Conservation (phyloP, 2,113 vertebrate genomes). For the Acinonyx jubatus region DNA sequence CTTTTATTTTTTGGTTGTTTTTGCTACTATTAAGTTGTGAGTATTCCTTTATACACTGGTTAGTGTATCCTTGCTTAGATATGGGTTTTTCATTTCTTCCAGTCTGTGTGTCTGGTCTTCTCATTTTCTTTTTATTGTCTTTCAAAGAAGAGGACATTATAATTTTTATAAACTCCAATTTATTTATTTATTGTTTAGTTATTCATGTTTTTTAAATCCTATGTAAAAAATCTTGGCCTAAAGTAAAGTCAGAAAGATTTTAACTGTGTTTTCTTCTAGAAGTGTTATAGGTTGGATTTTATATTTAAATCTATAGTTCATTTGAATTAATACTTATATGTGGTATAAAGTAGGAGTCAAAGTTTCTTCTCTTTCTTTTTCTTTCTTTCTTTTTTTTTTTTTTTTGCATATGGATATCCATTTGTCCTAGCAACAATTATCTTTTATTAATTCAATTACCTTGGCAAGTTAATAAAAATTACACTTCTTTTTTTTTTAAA, state of each 20-base stretch:
- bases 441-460: neutral
- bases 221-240: neutral
- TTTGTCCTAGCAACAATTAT: neutral
- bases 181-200: neutral
- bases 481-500: neutral
- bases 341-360: neutral
- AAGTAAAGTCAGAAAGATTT: neutral
- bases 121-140: neutral
- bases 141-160: neutral
- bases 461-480: neutral
- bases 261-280: neutral
- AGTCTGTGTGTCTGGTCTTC: neutral
- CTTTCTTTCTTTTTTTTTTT: too few species aligned
- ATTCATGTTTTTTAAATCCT: neutral
- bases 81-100: neutral
- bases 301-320: neutral
- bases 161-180: neutral
- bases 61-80: neutral
- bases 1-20: neutral
- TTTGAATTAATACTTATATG: neutral
- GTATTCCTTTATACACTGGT: neutral
- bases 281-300: neutral
- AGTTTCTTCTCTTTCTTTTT: neutral
- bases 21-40: neutral
- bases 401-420: neutral